A percentile compares a stretch with the other conserved stretches of the same genome.
These are phyloP conservation scores for Cydia fagiglandana DNA, from an alignment of 1,140 invertebrate species.

Conservation along the genomic window DNA sequence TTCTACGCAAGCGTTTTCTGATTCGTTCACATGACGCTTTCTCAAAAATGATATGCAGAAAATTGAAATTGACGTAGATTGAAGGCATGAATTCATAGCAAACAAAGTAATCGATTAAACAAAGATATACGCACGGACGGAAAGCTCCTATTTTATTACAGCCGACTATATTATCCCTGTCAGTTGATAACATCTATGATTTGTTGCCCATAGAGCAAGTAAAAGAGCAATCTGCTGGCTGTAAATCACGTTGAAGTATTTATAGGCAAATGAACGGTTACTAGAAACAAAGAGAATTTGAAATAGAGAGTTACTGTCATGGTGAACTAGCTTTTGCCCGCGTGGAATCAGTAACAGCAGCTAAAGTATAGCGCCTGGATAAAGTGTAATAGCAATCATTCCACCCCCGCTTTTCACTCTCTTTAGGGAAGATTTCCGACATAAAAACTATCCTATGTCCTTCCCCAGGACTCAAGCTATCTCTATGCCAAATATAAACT, in stretches of 20 bases:
- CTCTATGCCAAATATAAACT: too few relatives aligned
- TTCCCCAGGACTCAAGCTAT: too few relatives aligned
- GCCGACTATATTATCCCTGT: conserved; percentile 13
- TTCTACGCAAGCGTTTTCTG: too few relatives aligned
- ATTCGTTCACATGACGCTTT: too few relatives aligned
- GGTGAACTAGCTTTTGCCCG: too few relatives aligned
- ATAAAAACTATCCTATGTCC: too few relatives aligned
- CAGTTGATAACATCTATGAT: conserved; percentile 19
- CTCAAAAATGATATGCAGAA: background rate
- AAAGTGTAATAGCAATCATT: too few relatives aligned
- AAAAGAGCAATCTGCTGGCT: background rate
- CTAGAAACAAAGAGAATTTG: background rate
- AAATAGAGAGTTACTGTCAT: too few relatives aligned
- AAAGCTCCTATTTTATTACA: conserved; percentile 16
- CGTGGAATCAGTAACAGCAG: too few relatives aligned
- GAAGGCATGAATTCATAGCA: background rate
- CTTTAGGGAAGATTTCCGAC: too few relatives aligned
- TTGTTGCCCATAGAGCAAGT: background rate
- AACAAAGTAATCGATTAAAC: conserved; percentile 1
- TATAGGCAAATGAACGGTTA: background rate
- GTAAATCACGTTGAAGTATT: conserved; percentile 2
- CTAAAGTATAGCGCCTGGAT: too few relatives aligned
- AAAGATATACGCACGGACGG: background rate
- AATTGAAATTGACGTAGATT: background rate
- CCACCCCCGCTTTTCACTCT: too few relatives aligned